Evolutionary conservation across 1,140 invertebrate species (phyloP), one percentile per base, ranked within the genome.

Genomic region (Aphis gossypii): DNA sequence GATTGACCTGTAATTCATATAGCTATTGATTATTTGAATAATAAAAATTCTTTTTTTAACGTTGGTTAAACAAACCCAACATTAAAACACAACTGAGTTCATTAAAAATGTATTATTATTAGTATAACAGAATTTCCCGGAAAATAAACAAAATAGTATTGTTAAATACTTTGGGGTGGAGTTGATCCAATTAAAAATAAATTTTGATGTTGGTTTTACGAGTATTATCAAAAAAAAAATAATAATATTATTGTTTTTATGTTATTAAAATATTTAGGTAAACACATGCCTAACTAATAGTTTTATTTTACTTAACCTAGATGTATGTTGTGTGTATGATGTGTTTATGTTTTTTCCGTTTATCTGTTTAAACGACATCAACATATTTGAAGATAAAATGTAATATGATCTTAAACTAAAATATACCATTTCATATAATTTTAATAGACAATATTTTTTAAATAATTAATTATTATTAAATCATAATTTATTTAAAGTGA

Each of bases 101-200:
- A 41, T 84, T 84, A 38, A 84, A 41, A 84, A 84, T 84, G 38
- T 84, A 25, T 84, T 68, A 68, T 68, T 68, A 68, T 68, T 68
- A 11, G 60, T 68, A n/a, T 11, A n/a, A n/a, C 60, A n/a, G 30
- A 68, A n/a, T 68, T 68, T n/a, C 30, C 11, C 8, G 30, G 60
- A 68, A 68, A 68, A 68, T 68, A n/a, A 68, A 68, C 25, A 68
- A 68, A 68, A 68, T 68, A 68, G 60, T 68, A 68, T 68, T 68
- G 60, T 68, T 68, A 30, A 68, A 68, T 68, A 68, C 60, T 68
- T 68, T 30, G 0, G 9, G 9, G 30, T n/a, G 30, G 60, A 68
- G 30, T 2, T 68, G 60, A 14, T 68, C 11, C 60, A n/a, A 68
- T 30, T 68, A 68, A 68, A 68, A 68, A 68, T 68, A 68, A 68